These are phyloP conservation scores for Genyomyrus donnyi DNA, from an alignment of 2,113 vertebrate species.

Conservation along the genomic window DNA sequence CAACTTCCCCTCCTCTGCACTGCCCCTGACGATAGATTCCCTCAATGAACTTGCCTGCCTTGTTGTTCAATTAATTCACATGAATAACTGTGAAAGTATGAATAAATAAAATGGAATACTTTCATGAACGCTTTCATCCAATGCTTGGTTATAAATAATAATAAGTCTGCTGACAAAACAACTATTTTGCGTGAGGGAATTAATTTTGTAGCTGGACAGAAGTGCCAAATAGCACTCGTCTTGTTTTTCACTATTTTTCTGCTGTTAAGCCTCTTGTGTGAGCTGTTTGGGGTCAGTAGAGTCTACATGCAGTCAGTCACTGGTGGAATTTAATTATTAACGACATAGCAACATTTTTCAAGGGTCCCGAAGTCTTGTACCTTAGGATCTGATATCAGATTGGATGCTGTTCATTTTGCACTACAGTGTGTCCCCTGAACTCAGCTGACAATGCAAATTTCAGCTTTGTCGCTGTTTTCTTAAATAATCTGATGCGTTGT, in stretches of 20 bases:
- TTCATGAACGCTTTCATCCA: not conserved
- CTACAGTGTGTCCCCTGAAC: conserved; percentile 8
- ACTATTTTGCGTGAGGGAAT: not conserved
- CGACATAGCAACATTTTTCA: conserved; percentile 30
- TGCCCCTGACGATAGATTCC: not conserved
- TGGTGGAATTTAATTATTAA: conserved; percentile 51
- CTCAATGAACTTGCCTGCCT: not conserved
- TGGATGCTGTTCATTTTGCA: conserved; percentile 40
- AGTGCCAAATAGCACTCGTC: not conserved
- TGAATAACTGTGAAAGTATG: not conserved
- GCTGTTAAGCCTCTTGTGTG: not conserved
- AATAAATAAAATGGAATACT: not conserved
- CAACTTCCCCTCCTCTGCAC: not conserved
- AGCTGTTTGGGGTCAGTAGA: not conserved
- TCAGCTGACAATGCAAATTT: conserved; percentile 8
- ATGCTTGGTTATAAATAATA: not conserved
- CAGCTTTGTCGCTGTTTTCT: not conserved
- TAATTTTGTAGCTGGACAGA: not conserved
- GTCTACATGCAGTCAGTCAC: conserved; percentile 27
- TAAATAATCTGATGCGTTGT: not conserved
- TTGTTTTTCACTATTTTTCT: not conserved
- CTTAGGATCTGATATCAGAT: conserved; percentile 60
- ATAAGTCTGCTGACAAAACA: not conserved
- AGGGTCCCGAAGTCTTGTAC: conserved; percentile 50
- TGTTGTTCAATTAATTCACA: not conserved